These are phyloP conservation scores for Pherbina coryleti DNA, from an alignment of 2,888 invertebrate species.

Conservation along the genomic window DNA sequence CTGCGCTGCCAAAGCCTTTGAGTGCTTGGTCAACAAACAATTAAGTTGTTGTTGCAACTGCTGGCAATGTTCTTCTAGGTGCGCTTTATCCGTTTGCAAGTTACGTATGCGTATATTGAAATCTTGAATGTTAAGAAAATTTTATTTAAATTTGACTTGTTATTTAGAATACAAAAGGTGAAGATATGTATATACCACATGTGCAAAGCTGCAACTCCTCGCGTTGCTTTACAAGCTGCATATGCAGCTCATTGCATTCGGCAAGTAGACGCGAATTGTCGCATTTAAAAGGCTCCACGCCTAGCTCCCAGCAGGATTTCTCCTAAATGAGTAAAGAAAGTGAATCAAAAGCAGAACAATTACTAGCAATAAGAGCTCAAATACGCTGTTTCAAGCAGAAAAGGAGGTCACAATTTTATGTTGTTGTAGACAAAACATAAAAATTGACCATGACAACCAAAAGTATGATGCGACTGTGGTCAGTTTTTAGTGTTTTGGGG, in stretches of 20 bases:
- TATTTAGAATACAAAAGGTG: not conserved
- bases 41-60: slow-evolving; percentile 71
- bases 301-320: slow-evolving; percentile 77
- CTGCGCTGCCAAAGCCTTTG: slow-evolving; percentile 47
- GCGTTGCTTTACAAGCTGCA: slow-evolving; percentile 75
- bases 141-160: slow-evolving; percentile 6
- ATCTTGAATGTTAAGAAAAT: slow-evolving; percentile 63
- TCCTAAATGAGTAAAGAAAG: slow-evolving; percentile 70
- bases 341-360: not conserved
- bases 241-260: slow-evolving; percentile 81
- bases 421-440: slow-evolving; percentile 1
- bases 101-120: slow-evolving; percentile 71
- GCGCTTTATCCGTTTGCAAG: slow-evolving; percentile 72
- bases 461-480: slow-evolving; percentile 4
- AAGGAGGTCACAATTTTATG: not conserved
- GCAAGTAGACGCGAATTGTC: slow-evolving; percentile 82
- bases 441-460: slow-evolving; percentile 39
- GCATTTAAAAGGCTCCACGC: slow-evolving; percentile 83
- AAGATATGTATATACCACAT: slow-evolving; percentile 67
- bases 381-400: not conserved
- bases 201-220: slow-evolving; percentile 76
- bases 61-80: slow-evolving; percentile 69
- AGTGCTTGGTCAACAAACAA: slow-evolving; percentile 70
- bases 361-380: not conserved
- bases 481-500: slow-evolving; percentile 1